Base-by-base conservation (phyloP, 1,140 invertebrate species). In the Microplitis demolitor region DNA sequence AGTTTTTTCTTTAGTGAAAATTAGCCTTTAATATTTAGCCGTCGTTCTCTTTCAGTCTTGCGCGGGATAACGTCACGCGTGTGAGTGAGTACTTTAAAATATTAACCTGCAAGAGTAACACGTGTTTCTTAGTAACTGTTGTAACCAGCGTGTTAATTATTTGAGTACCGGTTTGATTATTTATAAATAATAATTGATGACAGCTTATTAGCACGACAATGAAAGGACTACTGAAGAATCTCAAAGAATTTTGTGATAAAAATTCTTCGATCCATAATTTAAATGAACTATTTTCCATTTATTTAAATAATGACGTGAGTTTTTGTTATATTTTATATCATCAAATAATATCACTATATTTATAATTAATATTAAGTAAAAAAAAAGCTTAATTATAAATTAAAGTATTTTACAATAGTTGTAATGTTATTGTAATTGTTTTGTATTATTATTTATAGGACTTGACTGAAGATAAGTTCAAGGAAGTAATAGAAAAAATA, bases 401-500 rank as follows among this genome's bases (percentile, higher is more conserved):
- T 39, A 39, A 8, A 39, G 6, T 39, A 39, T 6, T 39, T 39
- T 39, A 8, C 11, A 45, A 45, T 11, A 45, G 5, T 45, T 45
- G 11, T 45, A 45, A 45, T 45, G 0, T 3, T 6, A 61, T 50
- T 53, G n/a, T 68, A 66, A 61, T 72, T 67, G 13, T 61, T 74
- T 31, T 71, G 13, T 68, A 63, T 62, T 13, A 76, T 71, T 66
- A 14, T 50, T 71, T 73, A 13, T 56, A 85, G 84, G 73, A 78
- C 66, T 71, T 79, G 6, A 71, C 54, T 16, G n/a, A 77, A 60
- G 31, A 76, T 54, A 67, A 82, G 4, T 24, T 66, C 39, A 37
- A 80, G 1, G 53, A 54, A 68, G 58, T 86, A 69, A 58, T 86
- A 31, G 71, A 82, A 61, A 60, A 68, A 64, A 68, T 88, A 14